Evolutionary conservation across 2,797 vertebrate genomes (phyloP).

Genomic region (Okamejei kenojei): DNA sequence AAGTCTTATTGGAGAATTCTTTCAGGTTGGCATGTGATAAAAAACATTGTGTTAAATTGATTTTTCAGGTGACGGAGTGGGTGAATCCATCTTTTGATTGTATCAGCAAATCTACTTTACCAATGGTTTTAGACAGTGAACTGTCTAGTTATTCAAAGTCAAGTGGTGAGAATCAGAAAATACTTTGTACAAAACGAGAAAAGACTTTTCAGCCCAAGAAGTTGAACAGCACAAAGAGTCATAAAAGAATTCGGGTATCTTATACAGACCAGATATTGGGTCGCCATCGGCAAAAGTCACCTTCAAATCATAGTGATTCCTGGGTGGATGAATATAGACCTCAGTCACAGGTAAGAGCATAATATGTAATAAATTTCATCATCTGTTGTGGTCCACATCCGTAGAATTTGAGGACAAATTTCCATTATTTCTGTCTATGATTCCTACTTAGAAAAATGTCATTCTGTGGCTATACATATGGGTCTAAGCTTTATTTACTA

Average conservation of each 20-base stretch:
- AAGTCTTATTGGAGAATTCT: neutral
- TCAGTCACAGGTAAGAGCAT: conserved; percentile 63
- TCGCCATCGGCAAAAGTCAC: conserved; percentile 42
- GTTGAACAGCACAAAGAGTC: conserved; percentile 45
- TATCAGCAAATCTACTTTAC: conserved; percentile 46
- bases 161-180: conserved; percentile 47
- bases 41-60: conserved; percentile 34
- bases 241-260: conserved; percentile 53
- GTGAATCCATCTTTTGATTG: conserved; percentile 70
- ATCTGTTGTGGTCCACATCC: no score
- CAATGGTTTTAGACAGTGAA: conserved; percentile 41
- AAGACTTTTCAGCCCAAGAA: conserved; percentile 41
- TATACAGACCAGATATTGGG: conserved; percentile 42
- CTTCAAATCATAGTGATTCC: conserved; percentile 57
- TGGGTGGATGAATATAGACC: conserved; percentile 85
- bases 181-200: conserved; percentile 37
- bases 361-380: neutral
- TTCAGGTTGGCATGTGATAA: neutral
- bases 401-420: neutral
- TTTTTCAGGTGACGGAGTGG: conserved; percentile 67
- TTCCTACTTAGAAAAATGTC: neutral
- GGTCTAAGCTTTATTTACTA: neutral
- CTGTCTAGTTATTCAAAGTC: conserved; percentile 37
- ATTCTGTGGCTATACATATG: neutral
- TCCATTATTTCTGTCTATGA: neutral